Conservation (phyloP, 2,888 invertebrate genomes). For the Oasisia sp. region DNA sequence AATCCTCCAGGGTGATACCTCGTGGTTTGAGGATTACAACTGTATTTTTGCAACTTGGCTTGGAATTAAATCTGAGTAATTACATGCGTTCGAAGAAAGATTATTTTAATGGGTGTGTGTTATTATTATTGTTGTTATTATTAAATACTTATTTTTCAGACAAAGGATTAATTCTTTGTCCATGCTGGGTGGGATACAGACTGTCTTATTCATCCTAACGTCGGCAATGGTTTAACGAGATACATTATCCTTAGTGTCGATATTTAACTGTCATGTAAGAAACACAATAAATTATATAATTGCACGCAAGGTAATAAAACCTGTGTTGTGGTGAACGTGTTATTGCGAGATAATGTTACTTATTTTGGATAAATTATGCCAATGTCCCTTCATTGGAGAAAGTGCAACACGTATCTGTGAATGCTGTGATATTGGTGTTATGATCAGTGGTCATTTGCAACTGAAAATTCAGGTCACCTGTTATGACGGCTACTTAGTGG, state of each 20-base stretch:
- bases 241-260: background rate
- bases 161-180: background rate
- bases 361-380: background rate
- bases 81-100: background rate
- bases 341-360: background rate
- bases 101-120: background rate
- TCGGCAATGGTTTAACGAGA: background rate
- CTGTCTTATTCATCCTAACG: background rate
- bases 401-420: background rate
- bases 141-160: background rate
- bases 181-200: background rate
- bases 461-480: background rate
- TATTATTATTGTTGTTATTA: background rate
- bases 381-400: background rate
- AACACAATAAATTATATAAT: background rate
- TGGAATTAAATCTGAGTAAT: background rate
- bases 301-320: background rate
- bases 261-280: background rate
- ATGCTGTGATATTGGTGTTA: background rate
- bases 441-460: background rate
- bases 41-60: background rate
- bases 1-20: background rate
- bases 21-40: background rate
- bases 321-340: background rate
- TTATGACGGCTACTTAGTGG: too few species aligned